Conservation (phyloP, 1,140 invertebrate species). For the Lepidurus couesii region DNA sequence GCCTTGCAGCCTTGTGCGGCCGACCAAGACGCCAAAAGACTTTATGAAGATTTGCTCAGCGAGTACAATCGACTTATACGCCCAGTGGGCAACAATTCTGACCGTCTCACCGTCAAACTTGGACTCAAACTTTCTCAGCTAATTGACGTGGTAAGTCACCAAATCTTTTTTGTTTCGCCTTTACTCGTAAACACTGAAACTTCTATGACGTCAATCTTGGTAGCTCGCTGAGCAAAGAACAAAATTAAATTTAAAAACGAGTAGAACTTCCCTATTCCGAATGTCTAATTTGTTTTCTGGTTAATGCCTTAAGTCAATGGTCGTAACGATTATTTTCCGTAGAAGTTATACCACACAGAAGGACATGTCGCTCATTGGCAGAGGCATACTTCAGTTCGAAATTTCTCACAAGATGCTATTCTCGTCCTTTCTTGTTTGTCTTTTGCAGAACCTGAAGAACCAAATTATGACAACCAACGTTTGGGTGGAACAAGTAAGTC, state of each 20-base stretch:
- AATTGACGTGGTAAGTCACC: constrained; percentile 89
- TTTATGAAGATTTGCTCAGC: constrained; percentile 89
- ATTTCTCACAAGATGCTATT: background rate
- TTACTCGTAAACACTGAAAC: background rate
- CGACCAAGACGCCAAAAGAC: constrained; percentile 85
- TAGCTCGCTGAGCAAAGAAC: too few species aligned
- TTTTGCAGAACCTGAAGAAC: constrained; percentile 84
- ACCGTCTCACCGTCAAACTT: constrained; percentile 92
- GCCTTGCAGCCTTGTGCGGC: constrained; percentile 49
- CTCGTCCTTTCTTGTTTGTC: constrained; percentile 45
- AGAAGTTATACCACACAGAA: too few species aligned
- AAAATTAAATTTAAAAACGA: too few species aligned
- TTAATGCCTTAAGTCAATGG: too few species aligned
- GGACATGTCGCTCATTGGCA: background rate
- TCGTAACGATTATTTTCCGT: too few species aligned
- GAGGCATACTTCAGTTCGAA: background rate
- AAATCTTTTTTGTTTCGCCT: background rate
- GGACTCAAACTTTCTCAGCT: constrained; percentile 92
- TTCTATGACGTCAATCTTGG: too few species aligned
- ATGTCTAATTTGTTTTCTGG: too few species aligned
- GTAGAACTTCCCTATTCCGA: too few species aligned
- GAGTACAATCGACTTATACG: constrained; percentile 97
- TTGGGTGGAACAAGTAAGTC: constrained; percentile 89
- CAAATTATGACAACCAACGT: constrained; percentile 97
- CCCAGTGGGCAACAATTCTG: constrained; percentile 93